Percentiles rank a stretch among this genome's conserved stretches.
These are phyloP conservation scores for Rhabdomys pumilio DNA, from an alignment of 2,797 vertebrate species.

Conservation along the genomic window DNA sequence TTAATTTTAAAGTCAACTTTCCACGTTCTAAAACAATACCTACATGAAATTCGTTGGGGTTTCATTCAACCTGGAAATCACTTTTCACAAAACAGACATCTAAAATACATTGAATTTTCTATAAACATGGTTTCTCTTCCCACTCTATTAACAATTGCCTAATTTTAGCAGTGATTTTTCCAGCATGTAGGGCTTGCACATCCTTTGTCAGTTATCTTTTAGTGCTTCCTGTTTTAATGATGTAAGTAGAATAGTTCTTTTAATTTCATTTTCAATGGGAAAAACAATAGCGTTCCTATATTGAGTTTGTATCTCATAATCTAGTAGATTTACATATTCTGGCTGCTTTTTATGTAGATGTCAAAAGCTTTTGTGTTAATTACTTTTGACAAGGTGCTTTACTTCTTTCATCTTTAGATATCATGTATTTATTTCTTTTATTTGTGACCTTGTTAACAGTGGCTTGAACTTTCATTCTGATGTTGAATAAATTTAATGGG, in stretches of 20 bases:
- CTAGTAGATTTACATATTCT: not conserved
- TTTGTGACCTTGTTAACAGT: constrained; percentile 1
- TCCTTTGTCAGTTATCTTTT: constrained; percentile 54
- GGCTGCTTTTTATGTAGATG: not conserved
- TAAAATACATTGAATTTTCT: constrained; percentile 17
- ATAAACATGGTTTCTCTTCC: not conserved
- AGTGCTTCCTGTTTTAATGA: constrained; percentile 21
- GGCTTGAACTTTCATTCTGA: not conserved
- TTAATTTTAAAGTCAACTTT: constrained; percentile 28
- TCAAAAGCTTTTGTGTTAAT: constrained; percentile 4
- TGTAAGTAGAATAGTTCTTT: constrained; percentile 32
- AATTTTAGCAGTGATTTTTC: constrained; percentile 40
- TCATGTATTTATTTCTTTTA: constrained; percentile 39
- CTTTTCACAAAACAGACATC: constrained; percentile 28
- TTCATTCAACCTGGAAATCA: not conserved
- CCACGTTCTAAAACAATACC: not conserved
- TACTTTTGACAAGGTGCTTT: constrained; percentile 4
- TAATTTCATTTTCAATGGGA: constrained; percentile 32
- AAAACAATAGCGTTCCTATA: not conserved
- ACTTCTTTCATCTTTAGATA: not conserved
- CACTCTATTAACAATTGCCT: not conserved
- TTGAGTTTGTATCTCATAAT: not conserved
- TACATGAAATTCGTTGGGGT: not conserved
- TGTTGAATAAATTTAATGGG: constrained; percentile 9
- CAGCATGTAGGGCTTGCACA: not conserved